Evolutionary conservation across 2,888 invertebrate species (phyloP), one percentile per base, ranked within the genome.

Genomic region (Abrostola triplasia): DNA sequence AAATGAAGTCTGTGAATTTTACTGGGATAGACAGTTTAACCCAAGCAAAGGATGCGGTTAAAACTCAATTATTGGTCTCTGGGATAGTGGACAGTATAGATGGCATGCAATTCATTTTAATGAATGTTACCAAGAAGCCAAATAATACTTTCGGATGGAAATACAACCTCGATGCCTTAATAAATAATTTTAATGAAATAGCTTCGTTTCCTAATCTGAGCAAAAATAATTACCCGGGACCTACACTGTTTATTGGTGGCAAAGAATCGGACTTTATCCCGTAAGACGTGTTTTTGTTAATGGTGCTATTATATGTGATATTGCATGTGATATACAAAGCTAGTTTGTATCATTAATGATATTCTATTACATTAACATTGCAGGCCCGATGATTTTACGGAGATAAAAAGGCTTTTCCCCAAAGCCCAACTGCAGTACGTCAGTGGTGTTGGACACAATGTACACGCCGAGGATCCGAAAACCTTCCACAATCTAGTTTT

Each of bases 1-100:
- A 95, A 0, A 95, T 98, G 95, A 90, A 92, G 63, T 81, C 88
- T 0, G 87, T 97, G 0, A 80, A 93, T 9, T 91, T 97, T 49
- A 91, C 96, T 0, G 88, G 92, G 5, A 84, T 93, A 9, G 80
- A 96, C 0, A 60, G 24, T 44, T 82, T 97, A 73, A 93, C 95
- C 0, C 92, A 96, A 79, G 97, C 96, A 0, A 95, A 97, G 62
- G 91, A 91, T 73, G 63, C 83, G 4, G 95, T 87, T 0, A 87
- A 74, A 65, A 64, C 85, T 0, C 76, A 77, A 60, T 74, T 92
- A 0, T 41, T 78, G 40, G 71, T 79, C 7, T 81, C 88, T 1
- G 81, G 84, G 0, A 64, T 87, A 11, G 67, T 85, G 0, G 57
- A 81, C 1, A 74, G 80, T 38, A 70, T 82, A 0, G 80, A 70